Conservation (phyloP, 2,888 invertebrate genomes). For the Aromia moschata region DNA sequence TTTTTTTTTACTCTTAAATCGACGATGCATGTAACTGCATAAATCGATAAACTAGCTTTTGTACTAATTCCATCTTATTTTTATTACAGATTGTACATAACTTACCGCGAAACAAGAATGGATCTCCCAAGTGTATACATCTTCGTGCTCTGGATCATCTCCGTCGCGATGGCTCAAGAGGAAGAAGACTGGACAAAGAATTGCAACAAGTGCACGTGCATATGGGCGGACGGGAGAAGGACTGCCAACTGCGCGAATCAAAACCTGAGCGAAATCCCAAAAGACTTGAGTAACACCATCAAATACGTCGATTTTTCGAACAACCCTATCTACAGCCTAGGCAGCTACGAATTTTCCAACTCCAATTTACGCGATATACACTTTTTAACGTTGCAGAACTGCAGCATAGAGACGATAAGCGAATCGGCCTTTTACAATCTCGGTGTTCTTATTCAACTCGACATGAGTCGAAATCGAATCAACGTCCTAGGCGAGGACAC, state of each 20-base stretch:
- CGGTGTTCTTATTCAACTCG: constrained; percentile 82
- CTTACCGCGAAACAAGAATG: constrained; percentile 24
- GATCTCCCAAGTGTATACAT: constrained; percentile 34
- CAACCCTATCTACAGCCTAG: constrained; percentile 74
- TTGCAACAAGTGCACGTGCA: constrained; percentile 76
- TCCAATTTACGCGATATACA: constrained; percentile 82
- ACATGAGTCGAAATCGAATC: constrained; percentile 80
- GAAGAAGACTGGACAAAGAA: constrained; percentile 69
- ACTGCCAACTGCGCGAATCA: constrained; percentile 78
- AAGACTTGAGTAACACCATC: constrained; percentile 75
- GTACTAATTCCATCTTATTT: constrained; percentile 1
- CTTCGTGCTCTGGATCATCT: constrained; percentile 25
- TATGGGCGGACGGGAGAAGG: constrained; percentile 86
- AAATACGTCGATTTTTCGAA: constrained; percentile 78
- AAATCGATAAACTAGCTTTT: too few species aligned
- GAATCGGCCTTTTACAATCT: constrained; percentile 80
- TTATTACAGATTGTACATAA: constrained; percentile 8
- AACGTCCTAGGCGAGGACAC: constrained; percentile 73
- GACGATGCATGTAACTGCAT: too few species aligned
- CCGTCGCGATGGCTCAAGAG: constrained; percentile 64
- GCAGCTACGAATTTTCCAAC: constrained; percentile 73
- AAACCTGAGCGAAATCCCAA: constrained; percentile 73
- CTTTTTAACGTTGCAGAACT: constrained; percentile 79
- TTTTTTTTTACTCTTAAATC: too few species aligned
- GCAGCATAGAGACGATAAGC: constrained; percentile 77